Conservation (phyloP, 1,140 invertebrate genomes). For the Trichonephila inaurata region DNA sequence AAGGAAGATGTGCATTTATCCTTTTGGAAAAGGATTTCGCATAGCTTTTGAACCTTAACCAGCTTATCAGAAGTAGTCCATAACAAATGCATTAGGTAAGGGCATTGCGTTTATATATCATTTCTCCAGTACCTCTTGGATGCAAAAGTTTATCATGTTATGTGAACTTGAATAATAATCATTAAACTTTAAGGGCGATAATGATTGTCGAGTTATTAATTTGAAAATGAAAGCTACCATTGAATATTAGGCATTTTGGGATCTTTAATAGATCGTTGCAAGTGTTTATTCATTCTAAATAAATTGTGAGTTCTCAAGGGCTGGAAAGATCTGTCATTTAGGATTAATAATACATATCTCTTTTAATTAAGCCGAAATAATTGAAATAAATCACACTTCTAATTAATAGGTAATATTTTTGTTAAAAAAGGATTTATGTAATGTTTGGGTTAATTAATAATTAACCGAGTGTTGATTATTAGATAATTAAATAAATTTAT, state of each 20-base stretch:
- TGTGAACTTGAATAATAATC: background rate
- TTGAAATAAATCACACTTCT: no score
- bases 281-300: no score
- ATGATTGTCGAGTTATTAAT: background rate
- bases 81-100: background rate
- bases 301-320: no score
- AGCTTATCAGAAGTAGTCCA: constrained; percentile 9
- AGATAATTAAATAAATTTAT: no score
- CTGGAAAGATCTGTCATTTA: no score
- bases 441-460: no score
- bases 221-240: background rate
- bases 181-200: background rate
- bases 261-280: no score
- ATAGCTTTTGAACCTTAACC: constrained; percentile 35
- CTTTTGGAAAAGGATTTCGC: constrained; percentile 33
- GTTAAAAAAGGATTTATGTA: no score
- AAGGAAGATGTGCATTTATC: constrained; percentile 38
- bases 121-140: background rate
- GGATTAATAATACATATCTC: no score
- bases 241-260: background rate
- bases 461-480: no score
- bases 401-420: no score
- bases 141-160: background rate
- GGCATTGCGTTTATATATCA: constrained; percentile 1
- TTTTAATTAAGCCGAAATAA: no score